These are phyloP conservation scores for Sus scrofa DNA, from an alignment of 2,113 vertebrate species.

Conservation along the genomic window DNA sequence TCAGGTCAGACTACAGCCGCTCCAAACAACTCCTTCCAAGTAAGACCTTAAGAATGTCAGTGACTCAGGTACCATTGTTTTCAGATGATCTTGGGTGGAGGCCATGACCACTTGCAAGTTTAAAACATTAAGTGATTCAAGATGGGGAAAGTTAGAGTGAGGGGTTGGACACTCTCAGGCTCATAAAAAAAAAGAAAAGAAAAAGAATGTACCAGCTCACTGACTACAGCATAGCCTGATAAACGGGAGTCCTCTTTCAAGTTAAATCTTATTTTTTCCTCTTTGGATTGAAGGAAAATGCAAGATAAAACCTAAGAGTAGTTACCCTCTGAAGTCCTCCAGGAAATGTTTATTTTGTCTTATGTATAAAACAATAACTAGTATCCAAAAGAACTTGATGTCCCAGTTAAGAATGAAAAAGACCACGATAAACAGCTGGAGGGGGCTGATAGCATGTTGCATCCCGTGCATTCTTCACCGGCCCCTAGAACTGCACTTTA, in stretches of 20 bases:
- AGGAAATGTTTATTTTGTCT: constrained; percentile 83
- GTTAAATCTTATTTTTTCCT: constrained; percentile 69
- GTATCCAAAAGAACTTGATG: constrained; percentile 78
- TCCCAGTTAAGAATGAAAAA: constrained; percentile 77
- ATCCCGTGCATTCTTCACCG: constrained; percentile 71
- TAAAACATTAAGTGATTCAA: constrained; percentile 43
- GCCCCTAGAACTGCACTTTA: constrained; percentile 83
- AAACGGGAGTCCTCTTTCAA: constrained; percentile 57
- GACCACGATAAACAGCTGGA: constrained; percentile 86
- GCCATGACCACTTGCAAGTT: constrained; percentile 54
- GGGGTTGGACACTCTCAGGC: neutral
- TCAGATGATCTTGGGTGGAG: constrained; percentile 63
- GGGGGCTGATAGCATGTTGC: constrained; percentile 82
- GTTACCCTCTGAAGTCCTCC: constrained; percentile 62
- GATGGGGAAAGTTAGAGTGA: constrained; percentile 2
- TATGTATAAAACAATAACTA: constrained; percentile 61
- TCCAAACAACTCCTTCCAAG: constrained; percentile 53
- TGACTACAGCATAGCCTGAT: constrained; percentile 16
- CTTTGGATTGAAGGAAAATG: constrained; percentile 66
- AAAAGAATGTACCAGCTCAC: neutral
- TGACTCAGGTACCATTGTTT: constrained; percentile 72
- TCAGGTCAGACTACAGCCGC: constrained; percentile 67
- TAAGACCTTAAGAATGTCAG: constrained; percentile 44
- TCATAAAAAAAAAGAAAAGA: constrained; percentile 2
- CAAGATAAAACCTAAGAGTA: constrained; percentile 81